These are phyloP conservation scores for Eristalis pertinax DNA, from an alignment of 2,888 invertebrate species.

Conservation along the genomic window DNA sequence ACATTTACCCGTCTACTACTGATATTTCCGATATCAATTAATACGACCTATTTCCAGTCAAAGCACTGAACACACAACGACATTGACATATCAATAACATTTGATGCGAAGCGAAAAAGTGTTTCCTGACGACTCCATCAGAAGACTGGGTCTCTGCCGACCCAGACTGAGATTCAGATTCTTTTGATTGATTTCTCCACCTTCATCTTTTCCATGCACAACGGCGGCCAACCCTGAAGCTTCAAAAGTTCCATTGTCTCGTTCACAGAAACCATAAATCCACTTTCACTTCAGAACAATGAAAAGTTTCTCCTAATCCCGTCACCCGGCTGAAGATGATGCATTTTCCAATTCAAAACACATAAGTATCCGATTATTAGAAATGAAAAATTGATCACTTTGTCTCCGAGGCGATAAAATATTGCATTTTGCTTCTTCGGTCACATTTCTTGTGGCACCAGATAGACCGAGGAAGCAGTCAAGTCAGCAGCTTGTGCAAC, in stretches of 20 bases:
- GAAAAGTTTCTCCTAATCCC: slow-evolving; percentile 35
- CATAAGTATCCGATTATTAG: slow-evolving; percentile 50
- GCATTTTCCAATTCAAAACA: slow-evolving; percentile 44
- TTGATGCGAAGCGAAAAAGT: background rate
- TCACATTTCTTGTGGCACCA: slow-evolving; percentile 36
- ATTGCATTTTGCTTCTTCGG: slow-evolving; percentile 46
- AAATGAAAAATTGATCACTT: slow-evolving; percentile 71
- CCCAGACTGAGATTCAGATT: background rate
- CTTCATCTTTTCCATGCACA: background rate
- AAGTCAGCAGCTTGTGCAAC: slow-evolving; percentile 29
- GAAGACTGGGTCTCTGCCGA: background rate
- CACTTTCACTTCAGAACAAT: slow-evolving; percentile 8
- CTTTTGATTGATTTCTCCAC: background rate
- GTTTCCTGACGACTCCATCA: background rate
- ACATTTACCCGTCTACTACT: too few species aligned
- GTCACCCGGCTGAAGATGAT: slow-evolving; percentile 36
- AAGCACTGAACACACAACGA: background rate
- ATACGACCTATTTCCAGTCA: too few species aligned
- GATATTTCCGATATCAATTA: too few species aligned
- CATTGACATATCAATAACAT: background rate
- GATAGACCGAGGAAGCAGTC: slow-evolving; percentile 4
- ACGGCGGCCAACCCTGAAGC: background rate
- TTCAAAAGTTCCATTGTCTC: background rate
- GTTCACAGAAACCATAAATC: background rate
- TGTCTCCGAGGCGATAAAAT: slow-evolving; percentile 68